Evolutionary conservation across 92 coral and sea anemone genomes (phyloP), one percentile per base, ranked within the genome.

Genomic region (Heliopora coerulea): DNA sequence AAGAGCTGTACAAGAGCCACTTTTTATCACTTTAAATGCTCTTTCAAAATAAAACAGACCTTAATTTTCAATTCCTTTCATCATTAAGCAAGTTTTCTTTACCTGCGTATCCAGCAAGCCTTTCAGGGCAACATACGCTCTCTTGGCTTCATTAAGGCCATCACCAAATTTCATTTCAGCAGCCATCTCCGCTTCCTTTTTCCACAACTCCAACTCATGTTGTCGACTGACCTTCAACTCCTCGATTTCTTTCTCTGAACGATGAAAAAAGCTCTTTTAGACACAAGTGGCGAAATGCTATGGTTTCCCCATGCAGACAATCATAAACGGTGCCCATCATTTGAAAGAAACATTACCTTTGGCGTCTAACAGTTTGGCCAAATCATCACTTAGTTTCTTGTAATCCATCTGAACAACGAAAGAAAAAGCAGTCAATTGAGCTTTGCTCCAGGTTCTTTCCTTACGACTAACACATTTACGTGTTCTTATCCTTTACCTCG

Each of bases 381-480:
- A 72, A 74, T 93, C 98, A 42, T 93, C 96, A 25, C 98, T 93
- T 28, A 93, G 84, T 56, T 88, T 85, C 80, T 93, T 85, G 82
- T 93, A 93, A 75, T 93, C 97, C 72, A 93, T 91, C 98, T 93
- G 49, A 11, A 41, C 62, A 24, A 61, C 15, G 11, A 37, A 34
- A 31, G 13, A 60, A 26, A 3, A 20, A 13, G 56, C 29, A 19
- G 29, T 31, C 8, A 18, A 1, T 2, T 6, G 1, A 29, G 42
- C 18, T 1, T 35, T 18, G 2, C 52, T 46, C n/a, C 52, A 6
- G n/a, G 14, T 6, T 46, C 10, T 37, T 37, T 37, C 12, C 5
- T 12, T 35, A 34, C 18, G n/a, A 31, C 20, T 12, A 2, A 8
- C 17, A 40, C 23, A 15, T 49, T 20, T 35, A 18, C 17, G 1